Conservation (phyloP, 2,797 vertebrate species). For the Hydrocynus forskahlii region DNA sequence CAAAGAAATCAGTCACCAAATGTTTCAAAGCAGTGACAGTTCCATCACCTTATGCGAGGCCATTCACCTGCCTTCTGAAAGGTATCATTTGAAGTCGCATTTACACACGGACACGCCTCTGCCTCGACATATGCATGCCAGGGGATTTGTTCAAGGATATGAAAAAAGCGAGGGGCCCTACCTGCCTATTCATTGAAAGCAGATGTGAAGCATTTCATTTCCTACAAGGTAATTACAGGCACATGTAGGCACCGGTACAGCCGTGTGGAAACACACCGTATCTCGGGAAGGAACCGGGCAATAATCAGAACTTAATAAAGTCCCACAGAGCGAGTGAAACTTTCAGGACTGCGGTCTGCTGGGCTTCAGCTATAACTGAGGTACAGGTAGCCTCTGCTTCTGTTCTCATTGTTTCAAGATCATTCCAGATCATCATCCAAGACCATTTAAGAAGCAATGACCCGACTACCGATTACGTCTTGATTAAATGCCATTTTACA, state of each 20-base stretch:
- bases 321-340: not conserved
- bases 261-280: conserved; percentile 65
- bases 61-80: conserved; percentile 66
- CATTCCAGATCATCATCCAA: not conserved
- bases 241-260: conserved; percentile 54
- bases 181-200: conserved; percentile 78
- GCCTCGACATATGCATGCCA: conserved; percentile 75
- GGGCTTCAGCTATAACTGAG: not conserved
- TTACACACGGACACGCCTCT: conserved; percentile 46
- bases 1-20: conserved; percentile 54
- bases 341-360: not conserved
- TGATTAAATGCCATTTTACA: not conserved
- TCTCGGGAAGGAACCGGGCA: conserved; percentile 2
- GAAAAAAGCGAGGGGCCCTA: conserved; percentile 65
- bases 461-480: no score
- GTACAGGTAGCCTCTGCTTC: not conserved
- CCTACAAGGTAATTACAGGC: conserved; percentile 78
- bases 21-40: conserved; percentile 3
- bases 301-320: not conserved
- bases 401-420: not conserved
- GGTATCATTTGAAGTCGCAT: conserved; percentile 70
- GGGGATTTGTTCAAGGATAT: conserved; percentile 68
- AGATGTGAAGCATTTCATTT: conserved; percentile 78
- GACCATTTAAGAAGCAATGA: not conserved
- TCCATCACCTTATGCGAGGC: not conserved